Base-by-base conservation (phyloP, 2,113 vertebrate species). In the Chaetops frenatus region DNA sequence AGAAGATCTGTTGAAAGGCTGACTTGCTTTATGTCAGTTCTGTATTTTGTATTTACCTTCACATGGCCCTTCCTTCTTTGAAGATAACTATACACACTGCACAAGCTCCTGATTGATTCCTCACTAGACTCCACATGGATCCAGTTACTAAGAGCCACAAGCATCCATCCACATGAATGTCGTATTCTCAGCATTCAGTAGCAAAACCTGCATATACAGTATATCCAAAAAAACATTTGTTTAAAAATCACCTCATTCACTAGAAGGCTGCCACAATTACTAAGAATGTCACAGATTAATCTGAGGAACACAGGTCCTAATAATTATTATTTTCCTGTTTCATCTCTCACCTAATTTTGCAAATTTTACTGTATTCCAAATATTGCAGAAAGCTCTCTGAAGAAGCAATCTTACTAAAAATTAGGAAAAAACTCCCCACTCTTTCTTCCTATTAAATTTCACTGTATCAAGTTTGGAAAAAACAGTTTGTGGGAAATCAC, bases 241-340 rank as follows among this genome's bases (percentile, higher is more conserved):
- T 88, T 88, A 60, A 95, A 96, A 95, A 94, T 76, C 23, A 9
- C 36, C 80, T 92, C n/a, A 78, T 85, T 88, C 81, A 70, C 60
- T 86, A 64, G 81, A 14, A 72, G 29, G 15, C n/a, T 3, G 4
- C 62, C 33, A 78, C 33, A 69, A 40, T 56, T 88, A 60, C 38
- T 71, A 65, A 91, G 54, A 93, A 83, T 44, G 33, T 6, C 31
- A 86, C 5, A 87, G 48, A 95, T 61, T 35, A 53, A 69, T 72
- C 22, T 54, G 69, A 87, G 51, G 24, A 96, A 82, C 23, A 79
- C 7, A 40, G 31, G 33, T 14, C 31, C 60, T 74, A 93, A 82
- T 87, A 97, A 90, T 92, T 89, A 80, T 90, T 94, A 94, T 92
- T 85, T 92, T 94, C 94, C 90, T 92, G 70, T 97, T 97, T 96